A percentile compares a stretch with the other conserved stretches of the same genome.
phyloP scores from a whole-genome alignment of 2,888 invertebrate species.

The Campopleginae sp. region DNA sequence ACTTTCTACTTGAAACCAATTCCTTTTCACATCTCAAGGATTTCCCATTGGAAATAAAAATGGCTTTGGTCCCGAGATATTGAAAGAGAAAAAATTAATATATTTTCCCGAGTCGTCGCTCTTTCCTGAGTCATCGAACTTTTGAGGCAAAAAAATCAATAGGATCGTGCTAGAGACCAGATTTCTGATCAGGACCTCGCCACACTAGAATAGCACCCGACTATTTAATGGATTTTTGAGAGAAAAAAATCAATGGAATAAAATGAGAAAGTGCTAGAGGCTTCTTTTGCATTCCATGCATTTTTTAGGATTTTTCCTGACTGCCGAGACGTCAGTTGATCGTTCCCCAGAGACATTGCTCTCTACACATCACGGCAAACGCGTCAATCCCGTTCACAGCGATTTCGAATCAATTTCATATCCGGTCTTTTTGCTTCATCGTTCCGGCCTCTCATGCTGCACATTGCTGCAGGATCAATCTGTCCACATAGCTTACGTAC shows the following conservation, averaged over 20 bases:
- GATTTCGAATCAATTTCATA: constrained; percentile 52
- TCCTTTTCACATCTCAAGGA: constrained; percentile 65
- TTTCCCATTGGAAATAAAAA: neutral
- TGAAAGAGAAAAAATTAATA: too few relatives aligned
- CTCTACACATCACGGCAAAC: neutral
- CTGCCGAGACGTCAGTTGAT: neutral
- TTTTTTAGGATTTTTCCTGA: neutral
- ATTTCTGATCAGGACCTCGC: too few relatives aligned
- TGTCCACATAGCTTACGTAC: neutral
- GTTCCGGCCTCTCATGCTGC: constrained; percentile 48
- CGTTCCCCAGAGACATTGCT: neutral
- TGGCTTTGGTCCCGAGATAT: neutral
- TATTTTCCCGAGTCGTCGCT: too few relatives aligned
- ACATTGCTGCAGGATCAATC: constrained; percentile 34
- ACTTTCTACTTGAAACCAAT: constrained; percentile 50
- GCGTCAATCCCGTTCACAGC: neutral
- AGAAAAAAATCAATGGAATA: too few relatives aligned
- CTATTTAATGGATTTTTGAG: too few relatives aligned
- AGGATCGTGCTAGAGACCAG: too few relatives aligned
- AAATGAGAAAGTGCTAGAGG: too few relatives aligned
- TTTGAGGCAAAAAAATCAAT: too few relatives aligned
- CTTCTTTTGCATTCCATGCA: too few relatives aligned
- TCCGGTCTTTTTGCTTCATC: constrained; percentile 47
- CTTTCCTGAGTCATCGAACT: too few relatives aligned
- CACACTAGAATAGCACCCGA: too few relatives aligned